These are phyloP conservation scores for Spialia ferax DNA, from an alignment of 2,888 invertebrate genomes.

Conservation along the genomic window DNA sequence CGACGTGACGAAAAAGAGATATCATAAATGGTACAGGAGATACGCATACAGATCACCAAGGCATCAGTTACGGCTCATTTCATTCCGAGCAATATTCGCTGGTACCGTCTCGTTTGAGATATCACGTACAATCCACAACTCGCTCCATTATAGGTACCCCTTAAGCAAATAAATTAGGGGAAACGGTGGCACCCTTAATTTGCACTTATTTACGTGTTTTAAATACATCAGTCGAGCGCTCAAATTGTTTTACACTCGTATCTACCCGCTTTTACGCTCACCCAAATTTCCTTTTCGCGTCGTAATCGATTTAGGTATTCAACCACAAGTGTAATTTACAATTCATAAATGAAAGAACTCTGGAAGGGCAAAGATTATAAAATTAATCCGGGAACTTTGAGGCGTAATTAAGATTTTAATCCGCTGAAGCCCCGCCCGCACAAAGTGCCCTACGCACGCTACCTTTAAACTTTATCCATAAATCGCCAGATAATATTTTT, in stretches of 20 bases:
- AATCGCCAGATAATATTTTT: slow-evolving; percentile 73
- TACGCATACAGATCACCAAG: slow-evolving; percentile 35
- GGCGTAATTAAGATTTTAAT: slow-evolving; percentile 81
- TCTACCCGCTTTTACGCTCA: slow-evolving; percentile 31
- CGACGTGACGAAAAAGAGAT: slow-evolving; percentile 30
- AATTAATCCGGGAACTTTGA: slow-evolving; percentile 74
- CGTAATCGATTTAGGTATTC: slow-evolving; percentile 45
- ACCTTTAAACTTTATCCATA: slow-evolving; percentile 72
- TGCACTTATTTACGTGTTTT: slow-evolving; percentile 41
- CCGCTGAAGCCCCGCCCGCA: slow-evolving; percentile 63
- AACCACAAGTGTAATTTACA: slow-evolving; percentile 53
- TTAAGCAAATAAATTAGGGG: slow-evolving; percentile 45
- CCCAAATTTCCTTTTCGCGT: slow-evolving; percentile 41
- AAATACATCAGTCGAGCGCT: slow-evolving; percentile 41
- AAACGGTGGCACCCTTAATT: slow-evolving; percentile 40
- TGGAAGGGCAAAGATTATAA: slow-evolving; percentile 66
- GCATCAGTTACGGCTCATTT: slow-evolving; percentile 41
- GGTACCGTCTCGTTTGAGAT: slow-evolving; percentile 36
- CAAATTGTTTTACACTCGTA: slow-evolving; percentile 37
- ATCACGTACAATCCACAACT: slow-evolving; percentile 39
- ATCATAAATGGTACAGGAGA: slow-evolving; percentile 29
- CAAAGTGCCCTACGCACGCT: slow-evolving; percentile 66
- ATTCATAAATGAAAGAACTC: slow-evolving; percentile 57
- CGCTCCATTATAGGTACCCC: slow-evolving; percentile 44
- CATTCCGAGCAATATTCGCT: slow-evolving; percentile 43